Conservation (phyloP, 2,888 invertebrate genomes). For the Tipula unca region DNA sequence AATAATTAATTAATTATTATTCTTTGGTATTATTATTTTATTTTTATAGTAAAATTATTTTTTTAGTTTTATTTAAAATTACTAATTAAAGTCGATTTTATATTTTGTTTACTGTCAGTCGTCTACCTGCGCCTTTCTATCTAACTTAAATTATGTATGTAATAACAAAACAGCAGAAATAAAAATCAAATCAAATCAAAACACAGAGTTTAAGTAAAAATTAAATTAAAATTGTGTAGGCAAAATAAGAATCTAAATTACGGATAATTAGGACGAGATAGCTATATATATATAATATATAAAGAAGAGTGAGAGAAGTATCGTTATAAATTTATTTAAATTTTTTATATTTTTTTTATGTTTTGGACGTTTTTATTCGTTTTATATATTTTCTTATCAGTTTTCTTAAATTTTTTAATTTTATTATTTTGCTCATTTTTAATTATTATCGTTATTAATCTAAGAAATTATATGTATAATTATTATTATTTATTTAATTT, state of each 20-base stretch:
- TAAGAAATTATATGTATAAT: background rate
- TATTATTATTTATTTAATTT: background rate
- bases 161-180: background rate
- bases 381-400: background rate
- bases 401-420: background rate
- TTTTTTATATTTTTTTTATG: background rate
- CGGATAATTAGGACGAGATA: background rate
- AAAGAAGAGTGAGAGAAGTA: background rate
- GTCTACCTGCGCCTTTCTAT: background rate
- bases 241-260: background rate
- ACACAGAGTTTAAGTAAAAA: background rate
- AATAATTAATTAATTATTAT: background rate
- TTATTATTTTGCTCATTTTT: background rate
- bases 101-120: background rate
- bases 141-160: background rate
- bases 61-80: background rate
- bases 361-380: slow-evolving; percentile 2
- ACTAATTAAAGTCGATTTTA: background rate
- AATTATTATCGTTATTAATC: slow-evolving; percentile 4
- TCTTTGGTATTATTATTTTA: slow-evolving; percentile 1
- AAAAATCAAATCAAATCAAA: background rate
- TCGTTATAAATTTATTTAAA: background rate
- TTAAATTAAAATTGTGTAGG: background rate
- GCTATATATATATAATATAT: background rate
- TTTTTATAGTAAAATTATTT: background rate